A percentile compares a stretch with the other conserved stretches of the same genome.
Evolutionary conservation across 2,113 vertebrate genomes (phyloP).

Genomic region (Coturnix japonica): DNA sequence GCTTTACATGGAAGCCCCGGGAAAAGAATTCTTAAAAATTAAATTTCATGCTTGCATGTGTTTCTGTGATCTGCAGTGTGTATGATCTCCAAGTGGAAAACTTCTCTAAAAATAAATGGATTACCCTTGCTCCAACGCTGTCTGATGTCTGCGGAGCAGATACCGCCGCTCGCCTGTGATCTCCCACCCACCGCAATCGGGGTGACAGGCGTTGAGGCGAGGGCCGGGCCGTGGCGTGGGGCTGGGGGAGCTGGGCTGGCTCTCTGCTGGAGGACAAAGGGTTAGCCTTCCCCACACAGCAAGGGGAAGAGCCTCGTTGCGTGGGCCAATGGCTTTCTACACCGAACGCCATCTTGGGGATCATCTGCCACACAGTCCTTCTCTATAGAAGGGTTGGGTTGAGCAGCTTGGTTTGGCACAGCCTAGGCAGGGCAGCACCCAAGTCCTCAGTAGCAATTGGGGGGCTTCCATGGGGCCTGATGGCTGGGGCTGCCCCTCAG

Average conservation of each 20-base stretch:
- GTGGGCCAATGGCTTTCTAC: conserved; percentile 11
- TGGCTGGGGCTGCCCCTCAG: background rate
- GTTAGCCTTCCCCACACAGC: conserved; percentile 47
- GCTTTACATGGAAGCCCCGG: conserved; percentile 75
- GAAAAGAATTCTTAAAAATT: conserved; percentile 82
- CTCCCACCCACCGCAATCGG: conserved; percentile 79
- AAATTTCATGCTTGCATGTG: conserved; percentile 87
- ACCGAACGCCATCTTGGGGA: background rate
- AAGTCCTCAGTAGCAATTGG: background rate
- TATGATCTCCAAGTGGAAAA: conserved; percentile 86
- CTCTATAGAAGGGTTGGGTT: background rate
- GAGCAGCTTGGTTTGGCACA: background rate
- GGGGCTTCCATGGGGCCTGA: background rate
- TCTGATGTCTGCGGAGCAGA: conserved; percentile 80
- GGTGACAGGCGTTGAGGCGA: conserved; percentile 82
- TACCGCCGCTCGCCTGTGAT: conserved; percentile 78
- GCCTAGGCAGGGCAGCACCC: background rate
- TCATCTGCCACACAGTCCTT: background rate
- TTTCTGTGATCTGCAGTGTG: conserved; percentile 85
- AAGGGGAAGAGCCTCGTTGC: background rate
- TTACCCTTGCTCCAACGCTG: conserved; percentile 80
- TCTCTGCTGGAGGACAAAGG: conserved; percentile 25
- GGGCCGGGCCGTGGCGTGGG: conserved; percentile 66
- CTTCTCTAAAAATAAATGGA: conserved; percentile 87
- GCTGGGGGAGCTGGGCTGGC: background rate